These are phyloP conservation scores for Aporophyla nigra DNA, from an alignment of 2,888 invertebrate genomes.

Conservation along the genomic window DNA sequence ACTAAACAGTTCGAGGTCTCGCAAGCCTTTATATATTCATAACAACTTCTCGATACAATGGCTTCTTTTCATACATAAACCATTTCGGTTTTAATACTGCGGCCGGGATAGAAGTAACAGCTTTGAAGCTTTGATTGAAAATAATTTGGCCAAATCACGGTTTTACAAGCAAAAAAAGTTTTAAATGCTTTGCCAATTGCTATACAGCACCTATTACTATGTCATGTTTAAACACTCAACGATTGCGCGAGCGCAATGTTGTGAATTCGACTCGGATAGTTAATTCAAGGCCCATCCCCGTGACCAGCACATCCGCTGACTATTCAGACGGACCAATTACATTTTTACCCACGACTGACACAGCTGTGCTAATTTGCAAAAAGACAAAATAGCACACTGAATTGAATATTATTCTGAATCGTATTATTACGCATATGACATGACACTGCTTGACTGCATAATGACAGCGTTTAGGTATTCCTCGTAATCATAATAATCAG, in stretches of 20 bases:
- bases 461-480: conserved; percentile 28
- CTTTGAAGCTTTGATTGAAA: conserved; percentile 9
- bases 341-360: conserved; percentile 54
- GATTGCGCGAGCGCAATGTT: conserved; percentile 76
- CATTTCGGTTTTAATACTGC: conserved; percentile 23
- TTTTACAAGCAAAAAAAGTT: conserved; percentile 13
- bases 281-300: conserved; percentile 86
- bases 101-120: background rate
- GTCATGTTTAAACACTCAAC: conserved; percentile 69
- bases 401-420: conserved; percentile 17
- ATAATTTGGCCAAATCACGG: conserved; percentile 6
- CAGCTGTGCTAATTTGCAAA: conserved; percentile 49
- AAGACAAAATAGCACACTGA: conserved; percentile 37
- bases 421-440: conserved; percentile 7
- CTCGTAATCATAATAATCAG: conserved; percentile 2
- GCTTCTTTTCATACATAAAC: conserved; percentile 50
- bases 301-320: conserved; percentile 83
- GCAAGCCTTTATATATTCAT: conserved; percentile 83
- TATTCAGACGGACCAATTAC: conserved; percentile 75
- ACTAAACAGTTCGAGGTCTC: conserved; percentile 87
- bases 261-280: conserved; percentile 81
- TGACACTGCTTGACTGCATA: conserved; percentile 30
- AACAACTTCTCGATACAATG: conserved; percentile 73
- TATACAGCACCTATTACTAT: conserved; percentile 65
- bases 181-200: conserved; percentile 43